Percentiles rank a stretch among this genome's conserved stretches.
Conservation (phyloP, 2,113 vertebrate species). For the Pelvicachromis taeniatus region DNA sequence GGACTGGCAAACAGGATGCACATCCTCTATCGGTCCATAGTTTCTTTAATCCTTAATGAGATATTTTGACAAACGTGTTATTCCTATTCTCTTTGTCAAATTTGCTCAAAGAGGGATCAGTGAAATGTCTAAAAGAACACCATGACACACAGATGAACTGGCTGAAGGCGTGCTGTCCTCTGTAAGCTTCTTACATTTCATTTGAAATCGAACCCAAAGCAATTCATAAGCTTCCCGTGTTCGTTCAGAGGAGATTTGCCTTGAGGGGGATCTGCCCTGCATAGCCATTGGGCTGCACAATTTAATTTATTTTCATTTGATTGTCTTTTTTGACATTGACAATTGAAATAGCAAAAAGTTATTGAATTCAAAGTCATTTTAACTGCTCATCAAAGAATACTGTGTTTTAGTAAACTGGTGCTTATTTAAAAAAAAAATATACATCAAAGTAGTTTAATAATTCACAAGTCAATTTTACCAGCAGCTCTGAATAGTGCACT, state of each 20-base stretch:
- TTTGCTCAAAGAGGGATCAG: conserved; percentile 9
- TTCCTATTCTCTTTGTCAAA: not conserved
- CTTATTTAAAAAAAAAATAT: not conserved
- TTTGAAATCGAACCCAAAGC: conserved; percentile 33
- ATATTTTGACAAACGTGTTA: not conserved
- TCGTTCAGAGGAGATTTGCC: conserved; percentile 23
- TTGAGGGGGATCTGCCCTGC: not conserved
- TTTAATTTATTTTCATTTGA: conserved; percentile 3
- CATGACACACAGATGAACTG: conserved; percentile 16
- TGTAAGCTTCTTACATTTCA: conserved; percentile 45
- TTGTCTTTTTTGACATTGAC: conserved; percentile 21
- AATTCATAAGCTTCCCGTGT: conserved; percentile 43
- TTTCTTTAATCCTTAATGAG: not conserved
- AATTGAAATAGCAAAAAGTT: not conserved
- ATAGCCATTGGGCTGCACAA: not conserved
- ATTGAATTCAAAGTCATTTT: not conserved
- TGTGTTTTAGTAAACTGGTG: not conserved
- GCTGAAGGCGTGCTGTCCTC: conserved; percentile 21
- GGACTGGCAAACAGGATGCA: not conserved
- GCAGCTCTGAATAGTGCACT: conserved; percentile 22
- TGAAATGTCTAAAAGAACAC: conserved; percentile 2
- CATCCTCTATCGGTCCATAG: not conserved
- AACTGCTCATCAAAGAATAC: not conserved
- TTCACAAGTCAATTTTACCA: not conserved
- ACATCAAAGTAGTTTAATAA: not conserved